phyloP scores from a whole-genome alignment of 2,113 vertebrate species.

The Brevimyrus niger region DNA sequence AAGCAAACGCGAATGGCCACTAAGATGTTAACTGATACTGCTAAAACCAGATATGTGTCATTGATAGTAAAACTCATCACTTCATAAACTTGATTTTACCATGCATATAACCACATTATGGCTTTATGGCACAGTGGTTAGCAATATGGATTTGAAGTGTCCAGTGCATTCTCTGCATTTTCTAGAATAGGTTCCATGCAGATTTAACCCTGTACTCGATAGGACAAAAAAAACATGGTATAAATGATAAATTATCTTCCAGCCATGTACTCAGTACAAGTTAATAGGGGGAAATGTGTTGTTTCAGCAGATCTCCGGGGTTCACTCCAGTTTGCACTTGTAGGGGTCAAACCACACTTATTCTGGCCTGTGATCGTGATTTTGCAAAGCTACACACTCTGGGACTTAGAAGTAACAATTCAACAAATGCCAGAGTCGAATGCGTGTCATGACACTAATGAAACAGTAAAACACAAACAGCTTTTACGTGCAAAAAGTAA shows the following conservation, averaged over 20 bases:
- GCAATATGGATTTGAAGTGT: neutral
- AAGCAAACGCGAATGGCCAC: neutral
- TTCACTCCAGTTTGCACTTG: neutral
- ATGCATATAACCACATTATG: neutral
- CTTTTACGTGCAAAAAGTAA: neutral
- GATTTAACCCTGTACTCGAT: neutral
- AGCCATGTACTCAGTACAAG: neutral
- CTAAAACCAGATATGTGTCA: neutral
- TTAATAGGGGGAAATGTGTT: neutral
- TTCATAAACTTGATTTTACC: neutral
- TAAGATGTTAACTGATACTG: neutral
- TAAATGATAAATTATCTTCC: neutral
- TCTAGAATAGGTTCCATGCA: neutral
- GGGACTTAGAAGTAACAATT: neutral
- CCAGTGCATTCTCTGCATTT: neutral
- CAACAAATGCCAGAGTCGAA: neutral
- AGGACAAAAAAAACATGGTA: neutral
- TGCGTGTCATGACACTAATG: neutral
- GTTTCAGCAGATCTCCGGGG: neutral
- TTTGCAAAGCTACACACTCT: neutral
- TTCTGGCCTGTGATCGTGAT: neutral
- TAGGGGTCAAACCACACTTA: neutral
- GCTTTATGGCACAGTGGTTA: neutral
- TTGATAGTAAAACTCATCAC: neutral
- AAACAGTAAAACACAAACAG: neutral